phyloP scores from a whole-genome alignment of 2,797 vertebrate genomes.

The Cyprinodon diabolis region DNA sequence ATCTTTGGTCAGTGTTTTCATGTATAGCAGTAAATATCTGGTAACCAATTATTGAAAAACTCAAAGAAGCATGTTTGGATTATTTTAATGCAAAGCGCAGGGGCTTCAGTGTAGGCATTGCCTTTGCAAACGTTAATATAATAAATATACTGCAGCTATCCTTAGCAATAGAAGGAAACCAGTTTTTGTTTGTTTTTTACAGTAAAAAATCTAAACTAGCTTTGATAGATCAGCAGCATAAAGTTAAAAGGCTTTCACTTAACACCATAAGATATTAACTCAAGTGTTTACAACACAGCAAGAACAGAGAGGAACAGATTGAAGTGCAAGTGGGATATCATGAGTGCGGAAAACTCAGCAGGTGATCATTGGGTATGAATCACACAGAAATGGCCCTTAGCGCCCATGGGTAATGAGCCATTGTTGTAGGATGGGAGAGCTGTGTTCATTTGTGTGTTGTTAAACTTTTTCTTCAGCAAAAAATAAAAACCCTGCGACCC shows the following conservation, averaged over 20 bases:
- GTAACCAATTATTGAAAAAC: neutral
- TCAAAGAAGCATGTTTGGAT: neutral
- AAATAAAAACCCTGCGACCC: constrained; percentile 69
- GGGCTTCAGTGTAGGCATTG: neutral
- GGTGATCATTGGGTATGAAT: constrained; percentile 64
- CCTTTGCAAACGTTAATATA: neutral
- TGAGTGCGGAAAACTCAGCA: constrained; percentile 45
- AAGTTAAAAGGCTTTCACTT: neutral
- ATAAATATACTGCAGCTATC: no score
- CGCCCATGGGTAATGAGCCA: constrained; percentile 68
- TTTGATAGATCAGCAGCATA: neutral
- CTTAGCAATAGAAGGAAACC: neutral
- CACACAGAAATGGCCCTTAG: constrained; percentile 56
- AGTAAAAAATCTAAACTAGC: neutral
- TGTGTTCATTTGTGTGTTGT: constrained; percentile 20
- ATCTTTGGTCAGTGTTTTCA: neutral
- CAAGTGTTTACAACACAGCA: neutral
- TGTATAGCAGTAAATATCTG: neutral
- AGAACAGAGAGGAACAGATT: constrained; percentile 12
- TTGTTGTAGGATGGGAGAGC: constrained; percentile 45
- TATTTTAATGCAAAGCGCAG: neutral
- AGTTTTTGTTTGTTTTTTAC: neutral
- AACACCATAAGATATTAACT: neutral
- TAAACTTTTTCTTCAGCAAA: constrained; percentile 54
- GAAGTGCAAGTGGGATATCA: constrained; percentile 15